These are phyloP conservation scores for Formica selysi DNA, from an alignment of 1,140 invertebrate species.

Conservation along the genomic window DNA sequence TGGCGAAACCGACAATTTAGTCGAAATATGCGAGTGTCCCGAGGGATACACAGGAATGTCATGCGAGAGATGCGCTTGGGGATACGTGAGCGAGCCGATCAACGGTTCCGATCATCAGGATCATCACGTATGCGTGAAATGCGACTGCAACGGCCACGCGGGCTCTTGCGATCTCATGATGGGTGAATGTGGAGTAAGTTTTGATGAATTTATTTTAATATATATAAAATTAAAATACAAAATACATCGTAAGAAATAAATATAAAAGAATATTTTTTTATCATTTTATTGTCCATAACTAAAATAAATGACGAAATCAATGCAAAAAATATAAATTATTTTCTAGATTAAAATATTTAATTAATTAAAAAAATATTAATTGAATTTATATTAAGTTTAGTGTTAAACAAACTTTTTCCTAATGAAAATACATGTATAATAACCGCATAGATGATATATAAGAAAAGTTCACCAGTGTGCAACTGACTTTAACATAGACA, in stretches of 20 bases:
- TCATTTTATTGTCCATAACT: background rate
- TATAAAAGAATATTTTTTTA: background rate
- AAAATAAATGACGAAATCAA: background rate
- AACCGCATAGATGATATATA: background rate
- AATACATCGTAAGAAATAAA: background rate
- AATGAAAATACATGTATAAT: background rate
- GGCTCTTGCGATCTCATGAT: slow-evolving; percentile 92
- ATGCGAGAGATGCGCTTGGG: slow-evolving; percentile 94
- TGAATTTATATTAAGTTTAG: background rate
- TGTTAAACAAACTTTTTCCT: background rate
- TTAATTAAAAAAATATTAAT: background rate
- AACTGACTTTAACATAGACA: slow-evolving; percentile 42
- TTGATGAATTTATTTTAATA: slow-evolving; percentile 80
- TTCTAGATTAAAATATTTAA: background rate
- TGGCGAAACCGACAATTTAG: slow-evolving; percentile 80
- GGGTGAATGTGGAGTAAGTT: slow-evolving; percentile 92
- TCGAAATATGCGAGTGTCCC: slow-evolving; percentile 90
- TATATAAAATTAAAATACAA: background rate
- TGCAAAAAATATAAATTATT: background rate
- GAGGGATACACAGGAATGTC: slow-evolving; percentile 91
- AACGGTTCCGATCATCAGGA: slow-evolving; percentile 86
- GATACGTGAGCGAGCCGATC: slow-evolving; percentile 92
- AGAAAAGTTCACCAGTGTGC: slow-evolving; percentile 31
- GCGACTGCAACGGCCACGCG: slow-evolving; percentile 96
- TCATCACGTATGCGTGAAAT: slow-evolving; percentile 92